Evolutionary conservation across 2,113 vertebrate species (phyloP).

Genomic region (Tyrannus savana): DNA sequence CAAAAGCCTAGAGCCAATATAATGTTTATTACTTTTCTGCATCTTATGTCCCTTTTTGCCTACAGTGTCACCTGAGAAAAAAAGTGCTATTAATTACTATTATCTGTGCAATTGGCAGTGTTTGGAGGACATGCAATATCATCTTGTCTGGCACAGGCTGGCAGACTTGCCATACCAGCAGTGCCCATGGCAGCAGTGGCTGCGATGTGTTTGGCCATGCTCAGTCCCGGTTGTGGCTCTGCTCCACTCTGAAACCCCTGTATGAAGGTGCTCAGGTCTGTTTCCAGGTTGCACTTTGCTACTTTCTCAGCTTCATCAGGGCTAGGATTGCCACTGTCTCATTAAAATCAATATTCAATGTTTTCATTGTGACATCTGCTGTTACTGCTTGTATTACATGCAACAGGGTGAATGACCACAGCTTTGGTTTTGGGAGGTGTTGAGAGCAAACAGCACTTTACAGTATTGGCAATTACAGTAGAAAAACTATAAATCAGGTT

Average conservation of each 20-base stretch:
- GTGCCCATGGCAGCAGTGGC: too few species aligned
- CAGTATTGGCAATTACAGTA: neutral
- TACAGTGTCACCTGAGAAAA: neutral
- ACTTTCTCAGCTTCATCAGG: neutral
- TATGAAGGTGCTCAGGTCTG: neutral
- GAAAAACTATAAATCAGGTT: neutral
- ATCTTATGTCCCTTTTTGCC: neutral
- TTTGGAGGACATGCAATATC: neutral
- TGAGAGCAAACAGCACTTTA: neutral
- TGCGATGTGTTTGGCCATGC: neutral
- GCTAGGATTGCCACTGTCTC: neutral
- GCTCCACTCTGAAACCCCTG: neutral
- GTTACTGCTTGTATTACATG: neutral
- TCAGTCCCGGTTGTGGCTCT: neutral
- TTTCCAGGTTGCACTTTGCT: neutral
- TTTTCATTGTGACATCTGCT: neutral
- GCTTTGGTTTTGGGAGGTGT: neutral
- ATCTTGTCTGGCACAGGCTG: fast-evolving
- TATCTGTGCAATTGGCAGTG: fast-evolving
- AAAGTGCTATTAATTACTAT: neutral
- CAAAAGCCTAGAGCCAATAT: neutral
- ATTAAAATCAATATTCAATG: neutral
- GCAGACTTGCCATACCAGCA: neutral
- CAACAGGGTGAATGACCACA: neutral
- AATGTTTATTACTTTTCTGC: neutral